A percentile compares a stretch with the other conserved stretches of the same genome.
These are phyloP conservation scores for Drosophila helvetica DNA, from an alignment of 2,888 invertebrate genomes.

Conservation along the genomic window DNA sequence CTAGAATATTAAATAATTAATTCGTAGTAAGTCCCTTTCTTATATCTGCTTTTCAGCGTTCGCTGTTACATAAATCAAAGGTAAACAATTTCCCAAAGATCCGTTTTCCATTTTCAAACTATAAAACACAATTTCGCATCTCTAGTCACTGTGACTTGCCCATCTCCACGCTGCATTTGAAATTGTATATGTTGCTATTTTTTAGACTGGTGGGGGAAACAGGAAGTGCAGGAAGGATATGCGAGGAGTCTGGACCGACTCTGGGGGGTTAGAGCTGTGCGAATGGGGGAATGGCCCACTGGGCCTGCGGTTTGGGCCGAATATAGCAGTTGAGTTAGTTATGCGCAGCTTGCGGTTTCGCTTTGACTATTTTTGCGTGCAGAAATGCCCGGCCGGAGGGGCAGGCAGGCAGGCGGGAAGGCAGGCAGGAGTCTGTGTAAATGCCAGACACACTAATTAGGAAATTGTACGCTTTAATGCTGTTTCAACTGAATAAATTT, in stretches of 20 bases:
- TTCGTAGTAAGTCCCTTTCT: too few relatives aligned
- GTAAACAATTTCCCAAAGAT: too few relatives aligned
- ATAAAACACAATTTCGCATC: neutral
- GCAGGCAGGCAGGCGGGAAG: neutral
- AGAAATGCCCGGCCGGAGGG: slow-evolving; percentile 52
- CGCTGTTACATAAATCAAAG: too few relatives aligned
- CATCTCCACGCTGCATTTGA: slow-evolving; percentile 32
- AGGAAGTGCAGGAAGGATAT: slow-evolving; percentile 11
- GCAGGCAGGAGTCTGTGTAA: slow-evolving; percentile 20
- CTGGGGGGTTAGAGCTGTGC: neutral
- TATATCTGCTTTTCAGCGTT: too few relatives aligned
- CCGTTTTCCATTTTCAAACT: neutral
- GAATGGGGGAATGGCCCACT: neutral
- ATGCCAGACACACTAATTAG: slow-evolving; percentile 69
- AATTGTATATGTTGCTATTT: slow-evolving; percentile 43
- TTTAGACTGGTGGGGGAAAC: slow-evolving; percentile 5
- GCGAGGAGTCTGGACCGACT: neutral
- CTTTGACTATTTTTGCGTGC: slow-evolving; percentile 69
- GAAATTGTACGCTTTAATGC: slow-evolving; percentile 69
- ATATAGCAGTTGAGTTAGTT: slow-evolving; percentile 79
- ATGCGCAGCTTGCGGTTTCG: slow-evolving; percentile 77
- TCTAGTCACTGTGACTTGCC: neutral
- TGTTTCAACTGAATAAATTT: slow-evolving; percentile 31
- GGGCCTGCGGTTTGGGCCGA: slow-evolving; percentile 66
- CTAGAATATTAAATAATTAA: neutral